Evolutionary conservation across 1,140 invertebrate species (phyloP), one percentile per base, ranked within the genome.

Genomic region (Rhyzopertha dominica): DNA sequence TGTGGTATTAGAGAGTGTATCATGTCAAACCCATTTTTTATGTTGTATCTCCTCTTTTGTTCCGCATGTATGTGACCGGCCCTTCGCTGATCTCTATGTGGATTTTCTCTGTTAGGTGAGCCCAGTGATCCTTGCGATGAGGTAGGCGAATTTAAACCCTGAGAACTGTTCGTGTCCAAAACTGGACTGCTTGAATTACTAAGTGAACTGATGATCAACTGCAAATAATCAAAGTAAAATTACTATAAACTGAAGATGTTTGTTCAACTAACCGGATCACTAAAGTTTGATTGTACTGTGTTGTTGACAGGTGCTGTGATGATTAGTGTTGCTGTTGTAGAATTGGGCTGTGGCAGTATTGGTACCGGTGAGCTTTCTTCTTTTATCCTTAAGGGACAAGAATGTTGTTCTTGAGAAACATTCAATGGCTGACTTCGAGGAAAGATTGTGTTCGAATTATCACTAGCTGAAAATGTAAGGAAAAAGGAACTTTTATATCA

Each of bases 21-120:
- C 64, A 85, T 86, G 68, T 98, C 94, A 70, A 98, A 98, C 17
- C 95, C 94, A 72, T 89, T 94, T 74, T 98, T 98, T 52, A 98
- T 96, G 64, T 96, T 97, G 64, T 90, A 95, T 25, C 95, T 78
- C 22, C 96, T 78, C 67, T 98, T 99, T 72, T 98, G 95, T 66
- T 99, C 96, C 0, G 95, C 93, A 67, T 97, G 94, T 47, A 96
- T 90, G 68, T 98, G 95, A 19, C 90, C 85, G 29, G 79, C 81
- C 28, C 87, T 74, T 23, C 86, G 76, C 50, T 87, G 77, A 59
- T 85, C 82, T 35, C 67, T 64, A 19, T 66, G 59, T 22, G 43
- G 36, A 28, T 37, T 39, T 5, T 60, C 60, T 12, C 62, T 58
- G 26, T 64, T 64, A 22, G 70, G 67, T 23, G 71, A 72, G 1